phyloP scores from a whole-genome alignment of 2,797 vertebrate genomes.

The Gallinago solitaria region DNA sequence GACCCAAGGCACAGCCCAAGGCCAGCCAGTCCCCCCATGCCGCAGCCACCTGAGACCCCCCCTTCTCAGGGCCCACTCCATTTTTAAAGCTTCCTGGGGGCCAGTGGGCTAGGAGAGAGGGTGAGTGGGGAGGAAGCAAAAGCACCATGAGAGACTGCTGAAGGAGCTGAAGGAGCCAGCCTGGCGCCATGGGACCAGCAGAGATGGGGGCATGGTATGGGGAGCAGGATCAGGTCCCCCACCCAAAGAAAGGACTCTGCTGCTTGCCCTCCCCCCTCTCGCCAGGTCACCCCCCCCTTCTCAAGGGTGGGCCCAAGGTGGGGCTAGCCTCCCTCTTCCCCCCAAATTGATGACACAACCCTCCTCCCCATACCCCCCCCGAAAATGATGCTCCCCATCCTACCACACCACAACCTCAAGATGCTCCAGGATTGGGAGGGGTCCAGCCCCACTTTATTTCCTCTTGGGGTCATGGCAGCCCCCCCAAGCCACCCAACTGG shows the following conservation, averaged over 20 bases:
- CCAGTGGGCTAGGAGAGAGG: background rate
- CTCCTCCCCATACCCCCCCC: no score
- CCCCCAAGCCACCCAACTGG: background rate
- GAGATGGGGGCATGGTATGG: background rate
- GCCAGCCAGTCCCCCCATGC: background rate
- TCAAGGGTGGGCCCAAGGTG: background rate
- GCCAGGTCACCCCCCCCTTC: no score
- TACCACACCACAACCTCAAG: background rate
- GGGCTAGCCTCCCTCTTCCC: no score
- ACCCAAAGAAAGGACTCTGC: background rate
- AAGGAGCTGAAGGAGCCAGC: background rate
- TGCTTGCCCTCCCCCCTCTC: background rate
- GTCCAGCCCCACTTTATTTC: background rate
- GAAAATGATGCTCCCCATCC: background rate
- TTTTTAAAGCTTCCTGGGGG: background rate
- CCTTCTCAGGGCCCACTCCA: background rate
- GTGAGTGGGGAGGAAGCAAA: background rate
- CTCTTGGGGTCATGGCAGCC: background rate
- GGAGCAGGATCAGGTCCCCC: no score
- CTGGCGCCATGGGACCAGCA: background rate
- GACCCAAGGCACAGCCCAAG: background rate
- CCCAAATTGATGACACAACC: background rate
- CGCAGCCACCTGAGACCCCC: background rate
- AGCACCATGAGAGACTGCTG: background rate
- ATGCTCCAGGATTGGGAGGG: no score